These are phyloP conservation scores for Subanguina moxae DNA, from an alignment of 1,140 invertebrate species.

Conservation along the genomic window DNA sequence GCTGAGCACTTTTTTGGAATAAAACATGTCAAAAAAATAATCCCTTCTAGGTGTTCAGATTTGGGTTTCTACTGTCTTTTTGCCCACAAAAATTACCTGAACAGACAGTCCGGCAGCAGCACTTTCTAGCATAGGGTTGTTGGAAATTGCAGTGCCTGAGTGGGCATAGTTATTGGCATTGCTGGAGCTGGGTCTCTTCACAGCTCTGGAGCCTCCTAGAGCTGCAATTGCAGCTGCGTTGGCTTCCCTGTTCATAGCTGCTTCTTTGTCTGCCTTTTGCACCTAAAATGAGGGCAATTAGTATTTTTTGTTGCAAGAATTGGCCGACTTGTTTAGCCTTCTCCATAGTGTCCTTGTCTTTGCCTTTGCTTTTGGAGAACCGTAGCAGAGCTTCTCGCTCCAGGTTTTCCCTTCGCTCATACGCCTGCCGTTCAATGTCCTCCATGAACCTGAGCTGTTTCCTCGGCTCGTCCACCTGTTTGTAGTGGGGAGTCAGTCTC, in stretches of 20 bases:
- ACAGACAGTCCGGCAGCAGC: conserved; percentile 11
- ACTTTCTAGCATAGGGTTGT: not conserved
- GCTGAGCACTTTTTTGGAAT: no score
- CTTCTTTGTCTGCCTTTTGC: conserved; percentile 46
- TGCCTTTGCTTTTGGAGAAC: conserved; percentile 34
- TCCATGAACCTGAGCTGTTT: conserved; percentile 43
- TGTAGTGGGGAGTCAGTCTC: conserved; percentile 38
- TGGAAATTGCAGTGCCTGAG: not conserved
- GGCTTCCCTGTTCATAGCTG: conserved; percentile 37
- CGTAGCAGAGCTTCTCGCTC: conserved; percentile 38
- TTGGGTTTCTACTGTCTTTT: no score
- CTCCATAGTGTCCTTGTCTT: conserved; percentile 42
- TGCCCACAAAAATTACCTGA: conserved; percentile 12
- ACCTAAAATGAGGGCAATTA: conserved; percentile 20
- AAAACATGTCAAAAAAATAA: no score
- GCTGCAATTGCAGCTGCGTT: conserved; percentile 44
- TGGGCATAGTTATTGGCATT: not conserved
- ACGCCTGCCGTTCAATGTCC: conserved; percentile 27
- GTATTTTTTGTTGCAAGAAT: not conserved
- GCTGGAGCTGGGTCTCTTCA: conserved; percentile 6
- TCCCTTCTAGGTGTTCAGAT: no score
- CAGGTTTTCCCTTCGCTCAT: conserved; percentile 25
- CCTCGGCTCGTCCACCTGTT: conserved; percentile 40
- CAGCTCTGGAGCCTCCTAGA: conserved; percentile 27
- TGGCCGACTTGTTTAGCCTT: conserved; percentile 30